These are phyloP conservation scores for Rhinogobio ventralis DNA, from an alignment of 2,797 vertebrate species.

Conservation along the genomic window DNA sequence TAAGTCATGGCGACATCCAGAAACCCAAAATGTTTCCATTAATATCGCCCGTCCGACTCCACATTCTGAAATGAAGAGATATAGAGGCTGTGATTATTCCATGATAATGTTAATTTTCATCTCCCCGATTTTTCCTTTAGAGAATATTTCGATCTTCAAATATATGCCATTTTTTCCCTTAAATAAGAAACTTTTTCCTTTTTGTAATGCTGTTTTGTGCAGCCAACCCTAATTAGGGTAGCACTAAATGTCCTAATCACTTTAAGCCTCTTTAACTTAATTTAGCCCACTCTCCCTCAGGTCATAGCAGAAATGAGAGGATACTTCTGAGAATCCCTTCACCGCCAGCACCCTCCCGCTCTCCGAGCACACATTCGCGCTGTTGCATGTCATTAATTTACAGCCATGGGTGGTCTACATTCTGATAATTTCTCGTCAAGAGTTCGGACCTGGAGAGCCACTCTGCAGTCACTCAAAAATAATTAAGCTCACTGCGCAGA, in stretches of 20 bases:
- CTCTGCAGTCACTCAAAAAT: slow-evolving; percentile 80
- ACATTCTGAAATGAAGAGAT: slow-evolving; percentile 46
- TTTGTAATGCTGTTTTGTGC: slow-evolving; percentile 54
- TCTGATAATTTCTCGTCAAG: slow-evolving; percentile 71
- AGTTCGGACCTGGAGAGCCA: slow-evolving; percentile 74
- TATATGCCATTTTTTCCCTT: slow-evolving; percentile 56
- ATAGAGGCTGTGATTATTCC: slow-evolving; percentile 61
- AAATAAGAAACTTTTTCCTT: slow-evolving; percentile 52
- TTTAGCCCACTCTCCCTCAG: slow-evolving; percentile 63
- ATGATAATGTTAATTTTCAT: slow-evolving; percentile 69
- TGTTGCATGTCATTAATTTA: slow-evolving; percentile 76
- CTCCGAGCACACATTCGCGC: slow-evolving; percentile 57
- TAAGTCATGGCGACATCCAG: slow-evolving; percentile 55
- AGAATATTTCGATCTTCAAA: slow-evolving; percentile 55
- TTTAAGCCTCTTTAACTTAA: slow-evolving; percentile 69
- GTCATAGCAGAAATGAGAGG: slow-evolving; percentile 64
- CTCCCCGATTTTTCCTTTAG: slow-evolving; percentile 58
- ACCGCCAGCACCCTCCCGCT: slow-evolving; percentile 60
- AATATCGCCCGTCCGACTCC: slow-evolving; percentile 10
- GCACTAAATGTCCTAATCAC: slow-evolving; percentile 70
- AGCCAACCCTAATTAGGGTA: slow-evolving; percentile 64
- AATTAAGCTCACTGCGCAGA: slow-evolving; percentile 76
- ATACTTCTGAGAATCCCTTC: slow-evolving; percentile 63
- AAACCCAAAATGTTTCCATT: slow-evolving; percentile 21
- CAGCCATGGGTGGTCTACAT: slow-evolving; percentile 72